Percentiles rank a stretch among this genome's conserved stretches.
These are phyloP conservation scores for Harmothoe impar DNA, from an alignment of 2,888 invertebrate genomes.

Conservation along the genomic window DNA sequence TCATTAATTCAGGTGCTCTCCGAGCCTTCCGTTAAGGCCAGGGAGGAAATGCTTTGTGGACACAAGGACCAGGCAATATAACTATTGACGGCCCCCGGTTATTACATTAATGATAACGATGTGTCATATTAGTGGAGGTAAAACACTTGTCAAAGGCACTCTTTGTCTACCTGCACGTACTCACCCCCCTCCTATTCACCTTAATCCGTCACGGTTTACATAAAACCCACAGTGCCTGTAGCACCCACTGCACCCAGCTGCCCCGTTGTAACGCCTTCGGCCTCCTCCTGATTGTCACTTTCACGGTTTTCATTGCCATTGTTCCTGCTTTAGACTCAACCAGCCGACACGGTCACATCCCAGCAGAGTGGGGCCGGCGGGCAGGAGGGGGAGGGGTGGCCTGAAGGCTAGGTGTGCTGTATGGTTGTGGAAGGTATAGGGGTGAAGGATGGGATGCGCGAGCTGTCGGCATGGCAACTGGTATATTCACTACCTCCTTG, in stretches of 20 bases:
- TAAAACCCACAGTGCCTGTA: conserved; percentile 36
- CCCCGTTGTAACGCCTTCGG: conserved; percentile 19
- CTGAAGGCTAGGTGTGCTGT: neutral
- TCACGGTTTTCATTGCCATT: conserved; percentile 57
- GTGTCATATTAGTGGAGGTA: conserved; percentile 34
- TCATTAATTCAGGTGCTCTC: too few species aligned
- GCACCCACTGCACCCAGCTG: neutral
- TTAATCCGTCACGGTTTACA: conserved; percentile 39
- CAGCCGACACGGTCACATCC: neutral
- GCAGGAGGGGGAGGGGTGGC: neutral
- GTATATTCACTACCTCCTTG: neutral
- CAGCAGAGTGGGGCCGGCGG: neutral
- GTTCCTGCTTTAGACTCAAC: neutral
- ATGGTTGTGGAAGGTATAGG: conserved; percentile 2
- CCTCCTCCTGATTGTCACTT: conserved; percentile 36
- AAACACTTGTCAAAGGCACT: neutral
- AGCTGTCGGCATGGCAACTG: conserved; percentile 32
- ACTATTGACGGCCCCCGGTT: conserved; percentile 8
- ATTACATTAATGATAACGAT: conserved; percentile 23
- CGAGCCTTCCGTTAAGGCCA: too few species aligned
- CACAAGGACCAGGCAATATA: conserved; percentile 8
- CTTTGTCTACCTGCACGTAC: conserved; percentile 16
- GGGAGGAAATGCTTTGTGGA: neutral
- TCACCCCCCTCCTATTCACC: conserved; percentile 1
- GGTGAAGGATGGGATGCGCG: neutral